phyloP scores from a whole-genome alignment of 2,888 invertebrate genomes.

The Aricia artaxerxes region DNA sequence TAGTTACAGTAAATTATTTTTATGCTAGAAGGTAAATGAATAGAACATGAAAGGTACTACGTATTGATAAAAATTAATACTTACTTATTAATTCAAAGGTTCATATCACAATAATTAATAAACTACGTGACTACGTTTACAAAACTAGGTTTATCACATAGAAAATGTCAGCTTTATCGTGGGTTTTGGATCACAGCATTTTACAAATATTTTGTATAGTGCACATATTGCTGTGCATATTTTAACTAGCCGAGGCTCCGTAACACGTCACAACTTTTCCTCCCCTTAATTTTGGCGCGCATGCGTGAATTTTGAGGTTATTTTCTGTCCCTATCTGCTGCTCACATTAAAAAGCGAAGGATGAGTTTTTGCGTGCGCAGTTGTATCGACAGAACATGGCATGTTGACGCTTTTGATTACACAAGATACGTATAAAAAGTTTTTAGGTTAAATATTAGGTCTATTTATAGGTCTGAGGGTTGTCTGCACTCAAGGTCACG shows the following conservation, averaged over 20 bases:
- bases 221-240: conserved; percentile 36
- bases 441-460: conserved; percentile 19
- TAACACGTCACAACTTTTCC: conserved; percentile 39
- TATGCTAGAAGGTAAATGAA: neutral
- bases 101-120: conserved; percentile 39
- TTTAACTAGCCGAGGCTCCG: conserved; percentile 39
- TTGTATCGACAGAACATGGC: conserved; percentile 66
- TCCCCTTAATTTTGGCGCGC: conserved; percentile 53
- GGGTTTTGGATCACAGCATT: conserved; percentile 24
- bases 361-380: conserved; percentile 63
- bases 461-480: conserved; percentile 18
- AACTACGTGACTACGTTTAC: conserved; percentile 22
- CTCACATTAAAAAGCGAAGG: conserved; percentile 50
- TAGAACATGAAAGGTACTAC: conserved; percentile 6
- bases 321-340: conserved; percentile 52
- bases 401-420: conserved; percentile 31
- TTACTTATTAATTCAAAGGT: conserved; percentile 27
- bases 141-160: conserved; percentile 37
- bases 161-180: conserved; percentile 15
- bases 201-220: conserved; percentile 32
- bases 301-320: conserved; percentile 66
- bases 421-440: conserved; percentile 26
- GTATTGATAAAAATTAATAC: conserved; percentile 13
- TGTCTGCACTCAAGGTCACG: neutral
- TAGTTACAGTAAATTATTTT: neutral